These are phyloP conservation scores for Hydrophis major DNA, from an alignment of 2,797 vertebrate species.

Conservation along the genomic window DNA sequence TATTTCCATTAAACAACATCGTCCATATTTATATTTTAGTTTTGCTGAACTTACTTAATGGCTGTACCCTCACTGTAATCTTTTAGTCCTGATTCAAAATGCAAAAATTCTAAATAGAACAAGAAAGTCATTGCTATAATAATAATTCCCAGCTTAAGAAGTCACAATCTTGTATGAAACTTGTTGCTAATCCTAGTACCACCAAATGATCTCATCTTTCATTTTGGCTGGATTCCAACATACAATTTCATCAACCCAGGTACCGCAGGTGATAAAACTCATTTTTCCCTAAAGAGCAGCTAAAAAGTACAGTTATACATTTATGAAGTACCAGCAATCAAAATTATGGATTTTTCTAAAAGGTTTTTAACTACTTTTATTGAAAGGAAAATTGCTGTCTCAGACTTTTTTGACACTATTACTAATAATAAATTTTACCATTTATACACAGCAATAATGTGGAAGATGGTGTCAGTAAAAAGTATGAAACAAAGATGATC, in stretches of 20 bases:
- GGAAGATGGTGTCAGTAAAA: constrained; percentile 80
- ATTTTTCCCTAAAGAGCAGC: constrained; percentile 86
- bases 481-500: constrained; percentile 74
- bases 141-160: constrained; percentile 67
- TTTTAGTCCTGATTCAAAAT: neutral
- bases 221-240: constrained; percentile 82
- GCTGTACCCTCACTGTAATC: constrained; percentile 30
- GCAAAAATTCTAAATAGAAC: constrained; percentile 64
- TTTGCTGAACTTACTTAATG: constrained; percentile 61
- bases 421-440: constrained; percentile 82
- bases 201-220: constrained; percentile 80
- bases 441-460: constrained; percentile 75
- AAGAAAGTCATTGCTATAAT: constrained; percentile 52
- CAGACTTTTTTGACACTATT: constrained; percentile 80
- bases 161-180: constrained; percentile 72
- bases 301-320: constrained; percentile 87
- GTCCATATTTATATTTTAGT: constrained; percentile 73
- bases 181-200: constrained; percentile 78
- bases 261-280: constrained; percentile 84
- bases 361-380: constrained; percentile 88
- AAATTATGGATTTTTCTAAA: constrained; percentile 87
- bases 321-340: constrained; percentile 86
- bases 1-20: constrained; percentile 68
- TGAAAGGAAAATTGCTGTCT: constrained; percentile 85
- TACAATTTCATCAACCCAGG: constrained; percentile 85